Evolutionary conservation across 2,888 invertebrate genomes (phyloP).

Genomic region (Miltochrista miniata): DNA sequence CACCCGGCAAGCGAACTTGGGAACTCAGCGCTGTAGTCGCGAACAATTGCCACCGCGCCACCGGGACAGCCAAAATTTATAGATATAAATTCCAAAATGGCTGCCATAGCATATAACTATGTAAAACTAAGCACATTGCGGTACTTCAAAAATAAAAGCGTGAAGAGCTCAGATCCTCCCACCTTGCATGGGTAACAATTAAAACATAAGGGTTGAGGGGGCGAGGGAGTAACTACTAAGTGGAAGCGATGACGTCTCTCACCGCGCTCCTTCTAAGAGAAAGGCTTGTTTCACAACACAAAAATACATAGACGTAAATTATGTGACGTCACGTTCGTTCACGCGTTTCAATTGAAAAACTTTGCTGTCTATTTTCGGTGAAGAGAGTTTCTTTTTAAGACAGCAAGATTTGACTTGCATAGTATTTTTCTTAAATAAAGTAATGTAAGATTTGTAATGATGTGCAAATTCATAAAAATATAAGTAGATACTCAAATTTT

Average conservation of each 20-base stretch:
- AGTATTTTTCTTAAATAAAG: conserved; percentile 16
- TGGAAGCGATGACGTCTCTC: conserved; percentile 67
- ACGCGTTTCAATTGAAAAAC: conserved; percentile 37
- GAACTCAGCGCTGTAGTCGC: no score
- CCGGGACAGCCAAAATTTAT: background rate
- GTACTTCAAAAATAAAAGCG: conserved; percentile 67
- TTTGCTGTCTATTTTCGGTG: conserved; percentile 29
- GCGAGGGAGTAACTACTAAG: conserved; percentile 72
- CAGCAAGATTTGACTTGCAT: conserved; percentile 14
- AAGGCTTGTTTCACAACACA: conserved; percentile 53
- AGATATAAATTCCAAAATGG: conserved; percentile 40
- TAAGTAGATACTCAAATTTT: no score
- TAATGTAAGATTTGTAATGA: conserved; percentile 3
- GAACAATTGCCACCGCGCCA: no score
- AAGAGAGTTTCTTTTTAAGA: conserved; percentile 26
- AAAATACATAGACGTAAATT: conserved; percentile 69
- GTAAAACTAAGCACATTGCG: conserved; percentile 44
- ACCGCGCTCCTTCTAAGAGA: conserved; percentile 34
- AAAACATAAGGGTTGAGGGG: conserved; percentile 70
- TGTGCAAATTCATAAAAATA: no score
- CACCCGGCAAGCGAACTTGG: no score
- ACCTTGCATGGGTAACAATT: conserved; percentile 79
- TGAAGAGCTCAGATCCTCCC: conserved; percentile 73
- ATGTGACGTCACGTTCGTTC: conserved; percentile 59
- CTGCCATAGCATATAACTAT: conserved; percentile 35